Base-by-base conservation (phyloP, 2,888 invertebrate genomes). In the Escarpia spicata region DNA sequence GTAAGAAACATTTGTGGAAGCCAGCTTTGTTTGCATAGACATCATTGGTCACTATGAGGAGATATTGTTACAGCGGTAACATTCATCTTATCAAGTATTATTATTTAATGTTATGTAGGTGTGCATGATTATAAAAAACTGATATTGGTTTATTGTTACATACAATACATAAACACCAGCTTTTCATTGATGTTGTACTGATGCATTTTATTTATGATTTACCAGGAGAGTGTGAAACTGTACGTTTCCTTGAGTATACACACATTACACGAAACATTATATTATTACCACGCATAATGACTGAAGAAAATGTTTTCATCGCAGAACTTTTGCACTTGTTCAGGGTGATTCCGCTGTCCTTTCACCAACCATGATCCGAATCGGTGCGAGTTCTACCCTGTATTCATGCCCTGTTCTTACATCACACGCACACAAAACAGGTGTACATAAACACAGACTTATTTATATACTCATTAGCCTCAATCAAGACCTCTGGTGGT, bases 51-150 rank as follows among this genome's bases (percentile, higher is more conserved):
- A 26, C 19, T 75, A 75, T 75, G 19, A 26, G 19, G 60, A 75
- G n/a, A 75, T 75, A 75, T 75, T 26, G 75, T 19, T 75, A n/a
- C 19, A 75, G 6, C 2, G 19, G 1, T 75, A 75, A 26, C 26
- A 6, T 19, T 15, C n/a, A 75, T 75, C 19, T 75, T 75, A 75
- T n/a, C 19, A 75, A 26, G 75, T 75, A 75, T 75, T 75, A 75
- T 26, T 75, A 75, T 52, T 9, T 52, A 52, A 52, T 75, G 75
- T 75, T 75, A 75, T 75, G 75, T 75, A 75, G 75, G 75, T 75
- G 75, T 75, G 75, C 75, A 75, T n/a, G 75, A 75, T n/a, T 75
- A 75, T 75, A 15, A 75, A 75, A 75, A 26, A 75, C 75, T 75
- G n/a, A 75, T 75, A 75, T 75, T 75, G 75, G 75, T n/a, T 75